A percentile compares a stretch with the other conserved stretches of the same genome.
Evolutionary conservation across 2,113 vertebrate species (phyloP).

Genomic region (Bubo blakistoni): DNA sequence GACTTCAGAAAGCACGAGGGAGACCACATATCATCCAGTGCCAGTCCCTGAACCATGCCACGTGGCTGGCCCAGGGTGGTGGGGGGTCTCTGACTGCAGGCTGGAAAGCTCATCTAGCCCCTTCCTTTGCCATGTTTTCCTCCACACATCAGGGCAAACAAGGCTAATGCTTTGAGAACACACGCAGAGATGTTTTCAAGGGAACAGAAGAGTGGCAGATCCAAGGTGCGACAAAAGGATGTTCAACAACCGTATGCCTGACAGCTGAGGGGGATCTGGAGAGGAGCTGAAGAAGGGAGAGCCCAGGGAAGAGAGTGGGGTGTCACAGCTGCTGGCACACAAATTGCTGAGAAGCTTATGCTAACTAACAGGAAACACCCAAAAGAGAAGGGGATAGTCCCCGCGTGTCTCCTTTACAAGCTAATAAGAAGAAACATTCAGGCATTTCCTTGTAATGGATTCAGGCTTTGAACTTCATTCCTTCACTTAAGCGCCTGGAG

Average conservation of each 20-base stretch:
- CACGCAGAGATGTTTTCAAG: neutral
- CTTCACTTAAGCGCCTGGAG: rapidly evolving
- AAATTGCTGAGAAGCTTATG: neutral
- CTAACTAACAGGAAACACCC: neutral
- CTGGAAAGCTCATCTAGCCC: neutral
- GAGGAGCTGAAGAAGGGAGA: neutral
- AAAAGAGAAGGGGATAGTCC: neutral
- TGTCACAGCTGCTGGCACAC: neutral
- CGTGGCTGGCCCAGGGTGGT: rapidly evolving
- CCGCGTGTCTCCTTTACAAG: neutral
- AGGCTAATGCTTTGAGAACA: neutral
- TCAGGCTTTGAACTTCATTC: neutral
- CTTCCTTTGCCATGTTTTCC: neutral
- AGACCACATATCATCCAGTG: rapidly evolving
- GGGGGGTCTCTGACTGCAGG: neutral
- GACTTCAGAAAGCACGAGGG: neutral
- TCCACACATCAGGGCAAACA: neutral
- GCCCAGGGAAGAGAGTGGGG: neutral
- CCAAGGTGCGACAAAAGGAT: neutral
- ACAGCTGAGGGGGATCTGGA: neutral
- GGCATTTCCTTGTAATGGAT: neutral
- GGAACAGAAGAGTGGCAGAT: neutral
- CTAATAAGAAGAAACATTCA: neutral
- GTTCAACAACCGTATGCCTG: neutral
- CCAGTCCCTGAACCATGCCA: rapidly evolving